These are phyloP conservation scores for Halesus radiatus DNA, from an alignment of 1,140 invertebrate species.

Conservation along the genomic window DNA sequence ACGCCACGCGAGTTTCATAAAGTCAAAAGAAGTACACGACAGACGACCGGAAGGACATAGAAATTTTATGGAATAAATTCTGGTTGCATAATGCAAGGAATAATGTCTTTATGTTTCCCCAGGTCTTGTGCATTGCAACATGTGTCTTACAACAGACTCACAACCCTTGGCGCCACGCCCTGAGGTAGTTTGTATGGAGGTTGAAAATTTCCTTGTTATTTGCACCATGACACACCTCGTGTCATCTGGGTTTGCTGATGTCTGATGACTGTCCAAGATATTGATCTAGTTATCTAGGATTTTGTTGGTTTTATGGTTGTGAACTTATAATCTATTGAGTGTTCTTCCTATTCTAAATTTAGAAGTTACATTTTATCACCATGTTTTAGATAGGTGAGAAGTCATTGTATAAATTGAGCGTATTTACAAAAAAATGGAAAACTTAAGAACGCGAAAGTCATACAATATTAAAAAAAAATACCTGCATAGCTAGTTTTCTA, in stretches of 20 bases:
- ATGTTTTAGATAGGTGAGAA: no score
- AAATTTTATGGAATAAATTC: neutral
- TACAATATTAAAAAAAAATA: no score
- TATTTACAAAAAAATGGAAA: no score
- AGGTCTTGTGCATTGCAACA: slow-evolving; percentile 7
- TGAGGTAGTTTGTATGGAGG: neutral
- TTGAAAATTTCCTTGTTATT: neutral
- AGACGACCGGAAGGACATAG: slow-evolving; percentile 15
- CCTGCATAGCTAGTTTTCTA: no score
- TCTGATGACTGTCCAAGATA: neutral
- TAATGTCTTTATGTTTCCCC: neutral
- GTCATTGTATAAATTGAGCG: no score
- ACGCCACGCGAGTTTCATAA: slow-evolving; percentile 20
- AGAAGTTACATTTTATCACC: no score
- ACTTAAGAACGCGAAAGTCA: no score
- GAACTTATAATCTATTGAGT: no score
- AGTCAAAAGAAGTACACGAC: slow-evolving; percentile 1
- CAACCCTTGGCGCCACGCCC: neutral
- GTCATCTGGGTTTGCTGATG: neutral
- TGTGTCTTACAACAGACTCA: neutral
- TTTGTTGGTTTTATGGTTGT: no score
- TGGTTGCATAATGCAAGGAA: neutral
- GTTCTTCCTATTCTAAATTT: no score
- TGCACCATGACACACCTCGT: neutral
- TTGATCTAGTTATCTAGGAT: no score